Base-by-base conservation (phyloP, 2,797 vertebrate genomes). In the Cyclopterus lumpus region DNA sequence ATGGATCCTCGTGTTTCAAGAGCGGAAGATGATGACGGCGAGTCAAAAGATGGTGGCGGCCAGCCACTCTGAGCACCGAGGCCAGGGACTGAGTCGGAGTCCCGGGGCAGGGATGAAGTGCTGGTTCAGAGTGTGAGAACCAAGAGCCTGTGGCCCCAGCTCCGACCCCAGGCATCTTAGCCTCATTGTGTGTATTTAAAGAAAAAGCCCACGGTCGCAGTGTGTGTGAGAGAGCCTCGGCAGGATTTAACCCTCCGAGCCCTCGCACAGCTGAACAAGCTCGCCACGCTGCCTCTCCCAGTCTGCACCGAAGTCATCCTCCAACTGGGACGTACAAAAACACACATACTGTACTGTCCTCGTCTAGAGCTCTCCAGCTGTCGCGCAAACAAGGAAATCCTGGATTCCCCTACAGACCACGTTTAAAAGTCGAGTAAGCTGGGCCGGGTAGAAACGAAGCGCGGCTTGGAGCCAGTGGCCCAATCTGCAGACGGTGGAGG, bases 181-280 rank as follows among this genome's bases (percentile, higher is more conserved):
- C 81, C 76, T 79, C 86, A 84, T 87, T 84, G 88, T 87, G 90
- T 83, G 73, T 72, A 67, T 81, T 81, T 87, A n/a, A 85, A 88
- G 81, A 88, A 65, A 75, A 67, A 82, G 64, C 73, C 84, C 83
- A 71, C 20, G 74, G 71, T 77, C 69, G 44, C 78, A 82, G 68
- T 80, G 55, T 82, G 82, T 73, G 80, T 84, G 86, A 75, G 80
- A 87, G 79, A 74, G 81, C 88, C 84, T 82, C 89, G 80, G 87
- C 87, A 88, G 89, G 91, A 86, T 91, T 93, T 91, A 93, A 94
- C 93, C 93, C 92, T 88, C 83, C 63, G 82, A 92, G 93, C 90
- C 91, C 91, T 94, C 54, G 54, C 67, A 69, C 94, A 95, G 95
- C 93, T 94, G 93, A 92, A 92, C 92, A 94, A 95, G 94, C 93